phyloP scores from a whole-genome alignment of 2,888 invertebrate species.

The Pyrochroa serraticornis region DNA sequence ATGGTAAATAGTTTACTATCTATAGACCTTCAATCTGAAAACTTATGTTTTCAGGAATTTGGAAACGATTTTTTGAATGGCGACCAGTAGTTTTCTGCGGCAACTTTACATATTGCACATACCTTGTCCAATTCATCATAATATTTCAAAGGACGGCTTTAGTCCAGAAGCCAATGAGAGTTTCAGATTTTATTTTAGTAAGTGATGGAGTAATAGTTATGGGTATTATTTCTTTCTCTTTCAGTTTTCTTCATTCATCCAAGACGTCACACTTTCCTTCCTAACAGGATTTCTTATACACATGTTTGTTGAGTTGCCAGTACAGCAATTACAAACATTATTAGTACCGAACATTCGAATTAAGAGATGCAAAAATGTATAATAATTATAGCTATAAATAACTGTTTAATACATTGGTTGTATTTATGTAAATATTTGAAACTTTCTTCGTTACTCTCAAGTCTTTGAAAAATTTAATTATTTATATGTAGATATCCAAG shows the following conservation, averaged over 20 bases:
- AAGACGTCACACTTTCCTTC: constrained; percentile 37
- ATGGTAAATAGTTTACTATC: constrained; percentile 26
- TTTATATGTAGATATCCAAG: too few relatives aligned
- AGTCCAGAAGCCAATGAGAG: constrained; percentile 31
- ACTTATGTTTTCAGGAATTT: constrained; percentile 29
- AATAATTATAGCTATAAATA: constrained; percentile 5
- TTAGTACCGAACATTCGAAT: too few relatives aligned
- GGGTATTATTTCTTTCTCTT: too few relatives aligned
- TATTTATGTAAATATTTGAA: too few relatives aligned
- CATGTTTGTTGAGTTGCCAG: constrained; percentile 40
- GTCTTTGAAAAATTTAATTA: too few relatives aligned
- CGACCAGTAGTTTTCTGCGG: constrained; percentile 35
- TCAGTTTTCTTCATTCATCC: constrained; percentile 38
- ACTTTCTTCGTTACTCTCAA: too few relatives aligned
- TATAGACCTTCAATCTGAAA: not conserved
- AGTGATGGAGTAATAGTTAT: too few relatives aligned
- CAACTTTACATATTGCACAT: constrained; percentile 38
- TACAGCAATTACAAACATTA: constrained; percentile 34
- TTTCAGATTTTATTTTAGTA: constrained; percentile 43
- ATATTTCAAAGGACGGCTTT: constrained; percentile 38
- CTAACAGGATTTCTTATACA: constrained; percentile 39
- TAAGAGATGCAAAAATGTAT: not conserved
- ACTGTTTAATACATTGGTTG: constrained; percentile 1
- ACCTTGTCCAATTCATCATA: constrained; percentile 35
- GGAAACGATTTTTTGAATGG: constrained; percentile 35